Base-by-base conservation (phyloP, 1,140 invertebrate genomes). In the Drosophila biarmipes region DNA sequence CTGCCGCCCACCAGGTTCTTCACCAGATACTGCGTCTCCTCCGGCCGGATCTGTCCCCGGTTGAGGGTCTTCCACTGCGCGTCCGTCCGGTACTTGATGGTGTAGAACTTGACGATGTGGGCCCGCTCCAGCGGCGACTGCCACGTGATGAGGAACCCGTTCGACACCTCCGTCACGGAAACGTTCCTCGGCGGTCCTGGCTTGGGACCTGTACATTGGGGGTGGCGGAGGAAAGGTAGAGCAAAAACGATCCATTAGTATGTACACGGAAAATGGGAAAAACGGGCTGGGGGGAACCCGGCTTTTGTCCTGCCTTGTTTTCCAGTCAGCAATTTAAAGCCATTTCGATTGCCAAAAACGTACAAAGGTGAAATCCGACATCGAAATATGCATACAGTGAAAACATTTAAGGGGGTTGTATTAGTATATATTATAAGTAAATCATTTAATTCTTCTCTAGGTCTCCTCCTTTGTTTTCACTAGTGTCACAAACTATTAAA, bases 141-240 rank as follows among this genome's bases (percentile, higher is more conserved):
- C 97, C 97, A 98, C 72, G 95, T 95, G 80, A 98, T 97, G 35
- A 98, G 94, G 92, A 97, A 97, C 51, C 97, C 97, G 92, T 97
- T 97, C 84, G 95, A 95, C 54, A 97, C 94, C 93, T 97, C 96
- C 15, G 95, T 96, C 24, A 98, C 96, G 38, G 97, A 97, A 48
- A 98, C 93, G 93, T 98, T 98, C 59, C 95, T 94, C 7, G 97
- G 97, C 34, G 96, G 95, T 85, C 96, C 96, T 37, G 98, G 97
- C 92, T 96, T 96, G 56, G 97, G 97, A 93, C 97, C 97, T 98
- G 92, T 14, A 10, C 3, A 12, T 14, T 17, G 2, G 12, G 7
- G 43, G 14, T 21, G 2, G 17, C 11, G 6, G 6, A 15, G 15
- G 27, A 12, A 7, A 19, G 15, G 15, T n/a, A 6, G 15, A 29